Evolutionary conservation across 53 echinoderm and acorn worm genomes (phyloP).

Genomic region (Zoroaster sp.): DNA sequence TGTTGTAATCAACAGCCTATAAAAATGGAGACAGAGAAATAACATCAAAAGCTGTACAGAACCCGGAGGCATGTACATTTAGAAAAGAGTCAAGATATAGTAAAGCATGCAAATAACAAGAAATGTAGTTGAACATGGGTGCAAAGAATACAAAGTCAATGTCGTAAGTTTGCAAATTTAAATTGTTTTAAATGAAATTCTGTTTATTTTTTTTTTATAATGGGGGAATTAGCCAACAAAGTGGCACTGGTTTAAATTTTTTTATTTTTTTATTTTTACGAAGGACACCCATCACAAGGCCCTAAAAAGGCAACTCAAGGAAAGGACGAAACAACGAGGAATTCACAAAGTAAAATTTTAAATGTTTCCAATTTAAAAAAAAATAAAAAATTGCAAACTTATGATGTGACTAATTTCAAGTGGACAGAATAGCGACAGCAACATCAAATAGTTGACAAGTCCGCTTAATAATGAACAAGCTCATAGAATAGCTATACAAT

Average conservation of each 20-base stretch:
- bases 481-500: background rate
- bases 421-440: background rate
- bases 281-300: too few species aligned
- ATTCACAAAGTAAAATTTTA: too few species aligned
- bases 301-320: too few species aligned
- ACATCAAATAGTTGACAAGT: background rate
- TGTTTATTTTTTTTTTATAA: too few species aligned
- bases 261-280: too few species aligned
- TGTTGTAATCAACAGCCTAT: slow-evolving; percentile 43
- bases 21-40: slow-evolving; percentile 26
- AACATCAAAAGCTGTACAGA: background rate
- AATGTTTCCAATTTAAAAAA: too few species aligned
- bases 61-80: background rate
- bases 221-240: too few species aligned
- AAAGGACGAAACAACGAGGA: too few species aligned
- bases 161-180: background rate
- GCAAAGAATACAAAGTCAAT: background rate
- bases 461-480: background rate
- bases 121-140: background rate
- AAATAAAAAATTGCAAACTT: too few species aligned
- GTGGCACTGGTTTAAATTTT: too few species aligned
- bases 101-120: slow-evolving; percentile 47
- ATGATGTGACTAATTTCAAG: background rate
- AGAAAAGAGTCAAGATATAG: slow-evolving; percentile 8
- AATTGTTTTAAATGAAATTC: background rate